phyloP scores from a whole-genome alignment of 2,888 invertebrate genomes.

The Anthrax anthrax region DNA sequence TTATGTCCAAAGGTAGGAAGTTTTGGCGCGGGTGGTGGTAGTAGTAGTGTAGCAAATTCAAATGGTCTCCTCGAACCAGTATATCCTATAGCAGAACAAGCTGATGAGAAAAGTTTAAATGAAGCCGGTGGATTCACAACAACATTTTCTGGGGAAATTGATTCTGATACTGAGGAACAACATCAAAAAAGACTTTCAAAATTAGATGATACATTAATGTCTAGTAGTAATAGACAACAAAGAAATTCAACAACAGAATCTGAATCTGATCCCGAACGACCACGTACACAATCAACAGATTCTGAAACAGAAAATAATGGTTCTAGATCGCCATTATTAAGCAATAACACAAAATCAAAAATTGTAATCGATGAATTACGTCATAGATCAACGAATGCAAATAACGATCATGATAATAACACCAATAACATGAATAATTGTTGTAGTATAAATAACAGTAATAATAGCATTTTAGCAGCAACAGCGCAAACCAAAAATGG shows the following conservation, averaged over 20 bases:
- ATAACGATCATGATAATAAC: neutral
- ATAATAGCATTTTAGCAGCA: neutral
- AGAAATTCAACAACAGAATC: conserved; percentile 16
- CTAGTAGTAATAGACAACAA: conserved; percentile 12
- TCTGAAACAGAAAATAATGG: conserved; percentile 56
- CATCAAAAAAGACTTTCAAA: conserved; percentile 1
- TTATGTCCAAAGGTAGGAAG: conserved; percentile 42
- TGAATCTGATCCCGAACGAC: conserved; percentile 18
- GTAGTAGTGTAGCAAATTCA: neutral
- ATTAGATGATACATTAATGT: conserved; percentile 5
- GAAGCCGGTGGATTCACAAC: conserved; percentile 25
- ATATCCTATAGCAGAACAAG: conserved; percentile 74
- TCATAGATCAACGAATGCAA: neutral
- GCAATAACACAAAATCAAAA: conserved; percentile 12
- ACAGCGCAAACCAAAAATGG: conserved; percentile 21
- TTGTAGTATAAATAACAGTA: neutral
- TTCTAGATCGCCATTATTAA: conserved; percentile 52
- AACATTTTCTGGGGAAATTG: conserved; percentile 6
- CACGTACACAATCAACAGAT: conserved; percentile 36
- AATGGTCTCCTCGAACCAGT: conserved; percentile 42
- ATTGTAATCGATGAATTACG: neutral
- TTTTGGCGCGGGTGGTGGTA: conserved; percentile 13
- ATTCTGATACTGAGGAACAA: conserved; percentile 37
- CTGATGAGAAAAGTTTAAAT: conserved; percentile 48
- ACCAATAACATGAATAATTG: conserved; percentile 21